phyloP scores from a whole-genome alignment of 2,113 vertebrate species.

The Lamprologus callipterus region DNA sequence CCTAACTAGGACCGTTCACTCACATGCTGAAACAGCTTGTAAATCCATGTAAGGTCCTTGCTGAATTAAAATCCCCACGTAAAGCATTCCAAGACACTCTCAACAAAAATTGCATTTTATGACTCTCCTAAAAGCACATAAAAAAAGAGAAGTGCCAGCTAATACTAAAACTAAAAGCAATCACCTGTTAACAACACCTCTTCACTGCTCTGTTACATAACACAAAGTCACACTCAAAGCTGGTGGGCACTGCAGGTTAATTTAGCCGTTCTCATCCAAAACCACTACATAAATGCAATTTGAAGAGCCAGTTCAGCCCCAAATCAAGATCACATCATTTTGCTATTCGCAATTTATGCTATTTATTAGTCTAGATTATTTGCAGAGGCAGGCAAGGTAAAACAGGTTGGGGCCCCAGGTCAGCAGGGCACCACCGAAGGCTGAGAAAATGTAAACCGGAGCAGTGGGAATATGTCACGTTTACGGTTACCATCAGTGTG shows the following conservation, averaged over 20 bases:
- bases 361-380: background rate
- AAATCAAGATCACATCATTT: background rate
- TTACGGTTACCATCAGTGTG: background rate
- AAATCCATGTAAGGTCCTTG: background rate
- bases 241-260: background rate
- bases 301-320: background rate
- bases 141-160: background rate
- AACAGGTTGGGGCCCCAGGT: background rate
- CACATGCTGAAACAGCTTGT: background rate
- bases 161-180: background rate
- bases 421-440: background rate
- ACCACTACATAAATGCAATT: background rate
- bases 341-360: background rate
- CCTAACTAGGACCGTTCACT: background rate
- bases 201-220: background rate
- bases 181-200: background rate
- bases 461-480: background rate
- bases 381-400: background rate
- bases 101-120: background rate
- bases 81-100: background rate
- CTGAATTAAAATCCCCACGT: background rate
- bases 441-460: background rate
- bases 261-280: background rate
- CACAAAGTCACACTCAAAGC: background rate
- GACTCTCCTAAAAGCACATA: background rate